These are phyloP conservation scores for Polyergus mexicanus DNA, from an alignment of 1,140 invertebrate genomes.

Conservation along the genomic window DNA sequence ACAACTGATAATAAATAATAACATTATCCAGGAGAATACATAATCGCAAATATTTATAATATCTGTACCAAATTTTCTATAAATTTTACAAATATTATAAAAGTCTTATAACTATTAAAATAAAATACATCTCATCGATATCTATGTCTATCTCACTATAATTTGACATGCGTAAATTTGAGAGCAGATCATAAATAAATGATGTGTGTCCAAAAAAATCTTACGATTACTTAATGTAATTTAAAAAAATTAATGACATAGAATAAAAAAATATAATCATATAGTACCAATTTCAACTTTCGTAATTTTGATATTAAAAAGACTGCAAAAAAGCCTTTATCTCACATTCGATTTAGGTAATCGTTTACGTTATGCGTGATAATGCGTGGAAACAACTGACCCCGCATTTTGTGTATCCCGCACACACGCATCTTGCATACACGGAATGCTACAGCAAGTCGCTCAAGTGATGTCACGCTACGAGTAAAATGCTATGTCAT, in stretches of 20 bases:
- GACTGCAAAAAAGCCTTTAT: background rate
- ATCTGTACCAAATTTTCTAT: background rate
- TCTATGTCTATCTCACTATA: background rate
- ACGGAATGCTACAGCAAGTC: background rate
- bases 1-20: conserved; percentile 24
- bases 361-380: conserved; percentile 10
- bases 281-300: background rate
- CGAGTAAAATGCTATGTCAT: background rate
- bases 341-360: background rate
- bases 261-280: background rate
- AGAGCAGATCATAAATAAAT: background rate
- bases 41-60: background rate
- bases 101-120: background rate
- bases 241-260: background rate
- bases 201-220: background rate
- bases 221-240: background rate
- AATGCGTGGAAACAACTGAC: conserved; percentile 24
- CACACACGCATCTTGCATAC: background rate
- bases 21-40: background rate
- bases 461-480: conserved; percentile 14
- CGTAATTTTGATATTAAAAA: background rate
- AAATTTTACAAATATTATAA: background rate
- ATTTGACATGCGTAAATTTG: background rate
- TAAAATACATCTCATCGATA: background rate
- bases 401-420: conserved; percentile 23